Base-by-base conservation (phyloP, 2,888 invertebrate genomes). In the Drosophila nigricruria region DNA sequence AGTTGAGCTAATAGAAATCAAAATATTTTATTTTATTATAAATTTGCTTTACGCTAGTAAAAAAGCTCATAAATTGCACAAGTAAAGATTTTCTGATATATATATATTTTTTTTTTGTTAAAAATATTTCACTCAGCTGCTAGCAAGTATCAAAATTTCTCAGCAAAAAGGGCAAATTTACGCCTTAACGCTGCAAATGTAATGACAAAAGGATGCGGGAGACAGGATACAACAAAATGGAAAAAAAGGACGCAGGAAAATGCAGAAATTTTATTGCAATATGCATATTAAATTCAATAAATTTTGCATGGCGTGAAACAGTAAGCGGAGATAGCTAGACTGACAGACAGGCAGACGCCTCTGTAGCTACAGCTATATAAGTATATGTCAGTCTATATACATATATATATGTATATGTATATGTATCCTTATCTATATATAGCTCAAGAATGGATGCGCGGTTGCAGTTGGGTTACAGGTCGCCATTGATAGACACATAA, bases 261-360 rank as follows among this genome's bases (percentile, higher is more conserved):
- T 82, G 76, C 70, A 82, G 73, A 70, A 65, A 76, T 80, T 85
- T 82, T 69, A 77, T 62, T 78, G 79, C 88, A 85, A 88, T 73
- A 84, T 84, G 88, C 88, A 85, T 85, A 85, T 85, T 85, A 88
- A 84, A 85, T 84, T 88, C 81, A 81, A 88, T 84, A 85, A 84
- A 84, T 88, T 88, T 71, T 58, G 58, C 58, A 54, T 47, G 27
- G 60, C 54, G 62, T 43, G 53, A 50, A 53, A 43, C 49, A 64
- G 58, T 54, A 57, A 70, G 18, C 32, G 50, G 23, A 34, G 56
- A 62, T 53, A 61, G 61, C 54, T 47, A 56, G 58, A 43, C 57
- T 47, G 32, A 42, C 40, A 67, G 82, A 54, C 76, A 58, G 63
- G 53, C 72, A 67, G 81, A 58, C 80, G 70, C 66, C 76, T 38